Evolutionary conservation across 2,113 vertebrate species (phyloP).

Genomic region (Gila orcuttii): DNA sequence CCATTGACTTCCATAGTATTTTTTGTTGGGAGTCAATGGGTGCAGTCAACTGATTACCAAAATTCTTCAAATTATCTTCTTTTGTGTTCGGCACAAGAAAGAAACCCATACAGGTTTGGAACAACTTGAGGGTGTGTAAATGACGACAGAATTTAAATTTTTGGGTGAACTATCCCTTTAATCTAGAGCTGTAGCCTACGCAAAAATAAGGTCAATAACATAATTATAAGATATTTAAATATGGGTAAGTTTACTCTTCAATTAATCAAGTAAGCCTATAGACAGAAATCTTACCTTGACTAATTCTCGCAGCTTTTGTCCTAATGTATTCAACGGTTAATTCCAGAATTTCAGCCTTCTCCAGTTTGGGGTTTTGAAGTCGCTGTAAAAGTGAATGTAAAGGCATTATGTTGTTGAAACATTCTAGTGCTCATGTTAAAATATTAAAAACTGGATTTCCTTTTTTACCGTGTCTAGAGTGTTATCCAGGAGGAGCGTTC

Average conservation of each 20-base stretch:
- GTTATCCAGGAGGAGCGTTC: constrained; percentile 65
- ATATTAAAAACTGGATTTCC: background rate
- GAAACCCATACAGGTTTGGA: background rate
- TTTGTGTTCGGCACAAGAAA: background rate
- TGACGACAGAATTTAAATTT: background rate
- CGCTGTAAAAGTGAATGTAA: constrained; percentile 52
- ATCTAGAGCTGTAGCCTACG: background rate
- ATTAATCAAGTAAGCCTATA: background rate
- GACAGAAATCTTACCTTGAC: constrained; percentile 45
- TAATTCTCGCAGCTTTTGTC: constrained; percentile 37
- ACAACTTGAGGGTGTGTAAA: background rate
- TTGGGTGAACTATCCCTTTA: no score
- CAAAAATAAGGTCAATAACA: background rate
- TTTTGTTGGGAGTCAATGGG: background rate
- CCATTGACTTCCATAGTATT: background rate
- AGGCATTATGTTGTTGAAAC: background rate
- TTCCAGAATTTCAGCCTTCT: constrained; percentile 66
- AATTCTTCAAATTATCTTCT: background rate
- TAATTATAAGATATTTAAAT: no score
- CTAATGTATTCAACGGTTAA: constrained; percentile 63
- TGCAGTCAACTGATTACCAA: no score
- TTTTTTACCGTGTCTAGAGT: constrained; percentile 68
- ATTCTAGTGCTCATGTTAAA: background rate
- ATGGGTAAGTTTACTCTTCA: background rate
- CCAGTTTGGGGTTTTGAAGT: constrained; percentile 64